Evolutionary conservation across 2,888 invertebrate species (phyloP).

Genomic region (Drosophila cognata): DNA sequence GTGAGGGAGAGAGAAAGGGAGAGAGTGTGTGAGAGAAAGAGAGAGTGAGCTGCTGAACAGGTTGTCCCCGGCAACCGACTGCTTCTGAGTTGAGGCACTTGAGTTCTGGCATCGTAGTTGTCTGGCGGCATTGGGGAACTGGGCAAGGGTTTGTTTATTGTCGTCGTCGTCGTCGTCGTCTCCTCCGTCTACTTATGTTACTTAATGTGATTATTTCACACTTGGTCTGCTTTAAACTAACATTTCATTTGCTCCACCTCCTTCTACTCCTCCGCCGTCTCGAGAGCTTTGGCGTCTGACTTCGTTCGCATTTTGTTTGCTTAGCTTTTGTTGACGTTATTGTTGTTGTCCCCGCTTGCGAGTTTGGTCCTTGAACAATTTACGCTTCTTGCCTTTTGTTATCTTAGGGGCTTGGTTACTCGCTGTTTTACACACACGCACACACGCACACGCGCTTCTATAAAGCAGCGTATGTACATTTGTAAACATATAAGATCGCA

Average conservation of each 20-base stretch:
- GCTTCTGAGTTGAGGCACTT: slow-evolving; percentile 21
- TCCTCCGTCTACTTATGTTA: slow-evolving; percentile 48
- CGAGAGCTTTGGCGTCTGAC: slow-evolving; percentile 1
- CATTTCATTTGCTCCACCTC: slow-evolving; percentile 40
- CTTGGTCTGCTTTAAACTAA: slow-evolving; percentile 68
- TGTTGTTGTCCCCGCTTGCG: slow-evolving; percentile 10
- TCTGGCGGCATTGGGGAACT: not conserved
- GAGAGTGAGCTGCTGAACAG: not conserved
- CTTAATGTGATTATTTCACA: slow-evolving; percentile 78
- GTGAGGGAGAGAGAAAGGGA: not conserved
- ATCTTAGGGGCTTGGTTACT: slow-evolving; percentile 10
- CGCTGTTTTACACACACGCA: not conserved
- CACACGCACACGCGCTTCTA: no score
- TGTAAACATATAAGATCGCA: not conserved
- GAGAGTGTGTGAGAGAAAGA: no score
- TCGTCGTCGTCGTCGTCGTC: slow-evolving; percentile 38
- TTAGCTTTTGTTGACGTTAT: slow-evolving; percentile 42
- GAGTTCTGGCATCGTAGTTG: slow-evolving; percentile 3
- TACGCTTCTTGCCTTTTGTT: slow-evolving; percentile 11
- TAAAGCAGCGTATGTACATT: not conserved
- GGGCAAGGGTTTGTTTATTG: slow-evolving; percentile 21
- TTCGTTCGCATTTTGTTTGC: slow-evolving; percentile 45
- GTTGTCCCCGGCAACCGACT: slow-evolving; percentile 12
- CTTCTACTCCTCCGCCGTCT: not conserved
- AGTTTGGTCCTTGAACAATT: slow-evolving; percentile 24